phyloP scores from a whole-genome alignment of 2,797 vertebrate genomes.

The Dendrocincla tyrannina region DNA sequence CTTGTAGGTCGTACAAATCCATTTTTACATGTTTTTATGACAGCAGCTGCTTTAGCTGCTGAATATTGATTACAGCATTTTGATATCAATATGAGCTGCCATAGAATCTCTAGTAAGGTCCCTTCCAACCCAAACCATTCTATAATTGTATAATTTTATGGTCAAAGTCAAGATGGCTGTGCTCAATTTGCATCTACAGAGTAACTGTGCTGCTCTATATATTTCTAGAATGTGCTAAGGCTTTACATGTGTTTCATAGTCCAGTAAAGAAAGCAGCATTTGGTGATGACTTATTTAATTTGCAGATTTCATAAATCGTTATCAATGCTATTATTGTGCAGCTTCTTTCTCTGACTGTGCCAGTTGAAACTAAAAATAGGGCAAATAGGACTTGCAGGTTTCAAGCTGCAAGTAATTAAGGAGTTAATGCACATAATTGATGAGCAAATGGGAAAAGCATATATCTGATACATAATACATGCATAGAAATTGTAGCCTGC shows the following conservation, averaged over 20 bases:
- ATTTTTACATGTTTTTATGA: not conserved
- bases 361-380: not conserved
- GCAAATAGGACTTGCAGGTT: not conserved
- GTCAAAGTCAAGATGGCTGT: not conserved
- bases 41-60: not conserved
- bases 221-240: not conserved
- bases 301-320: not conserved
- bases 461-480: conserved; percentile 4
- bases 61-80: not conserved
- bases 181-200: not conserved
- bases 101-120: not conserved
- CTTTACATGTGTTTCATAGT: not conserved
- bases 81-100: not conserved
- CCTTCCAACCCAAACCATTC: not conserved
- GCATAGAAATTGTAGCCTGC: not conserved
- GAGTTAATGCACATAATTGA: conserved; percentile 8
- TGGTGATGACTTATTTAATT: not conserved
- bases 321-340: not conserved
- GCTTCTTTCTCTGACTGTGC: not conserved
- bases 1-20: not conserved
- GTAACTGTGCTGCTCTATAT: not conserved
- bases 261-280: not conserved
- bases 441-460: not conserved
- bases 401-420: not conserved
- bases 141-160: not conserved